Conservation (phyloP, 1,140 invertebrate species). For the Neelides sp. region DNA sequence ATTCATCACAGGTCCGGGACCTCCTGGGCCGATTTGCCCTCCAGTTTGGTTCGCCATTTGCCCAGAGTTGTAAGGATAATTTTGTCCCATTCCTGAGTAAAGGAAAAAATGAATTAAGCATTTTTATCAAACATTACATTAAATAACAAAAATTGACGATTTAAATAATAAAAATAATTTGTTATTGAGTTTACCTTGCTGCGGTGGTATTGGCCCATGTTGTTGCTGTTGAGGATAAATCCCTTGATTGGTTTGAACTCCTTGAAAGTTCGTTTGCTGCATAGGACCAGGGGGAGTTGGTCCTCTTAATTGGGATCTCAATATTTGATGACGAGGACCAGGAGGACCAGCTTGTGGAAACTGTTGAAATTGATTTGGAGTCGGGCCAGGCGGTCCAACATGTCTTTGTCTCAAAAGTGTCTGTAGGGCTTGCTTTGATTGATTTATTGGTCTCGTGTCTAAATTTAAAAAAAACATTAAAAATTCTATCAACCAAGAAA, state of each 20-base stretch:
- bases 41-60: neutral
- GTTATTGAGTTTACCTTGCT: neutral
- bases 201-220: neutral
- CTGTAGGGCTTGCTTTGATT: constrained; percentile 69
- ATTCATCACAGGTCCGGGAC: constrained; percentile 9
- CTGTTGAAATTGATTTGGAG: constrained; percentile 35
- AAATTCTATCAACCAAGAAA: constrained; percentile 35
- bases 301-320: constrained; percentile 41
- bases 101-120: constrained; percentile 4
- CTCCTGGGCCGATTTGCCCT: constrained; percentile 7
- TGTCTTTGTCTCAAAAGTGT: constrained; percentile 63
- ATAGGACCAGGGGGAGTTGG: constrained; percentile 27
- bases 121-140: neutral
- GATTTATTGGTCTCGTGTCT: constrained; percentile 46
- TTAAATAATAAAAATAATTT: neutral
- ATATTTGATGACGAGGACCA: constrained; percentile 31
- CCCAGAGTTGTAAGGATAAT: constrained; percentile 25
- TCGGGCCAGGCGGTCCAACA: constrained; percentile 37
- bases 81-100: constrained; percentile 32
- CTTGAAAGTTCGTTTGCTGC: neutral
- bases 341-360: constrained; percentile 28
- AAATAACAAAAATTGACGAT: neutral
- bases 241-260: no score
- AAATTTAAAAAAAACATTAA: neutral
- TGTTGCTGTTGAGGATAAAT: constrained; percentile 7